Base-by-base conservation (phyloP, 2,113 vertebrate species). In the Saccopteryx leptura region DNA sequence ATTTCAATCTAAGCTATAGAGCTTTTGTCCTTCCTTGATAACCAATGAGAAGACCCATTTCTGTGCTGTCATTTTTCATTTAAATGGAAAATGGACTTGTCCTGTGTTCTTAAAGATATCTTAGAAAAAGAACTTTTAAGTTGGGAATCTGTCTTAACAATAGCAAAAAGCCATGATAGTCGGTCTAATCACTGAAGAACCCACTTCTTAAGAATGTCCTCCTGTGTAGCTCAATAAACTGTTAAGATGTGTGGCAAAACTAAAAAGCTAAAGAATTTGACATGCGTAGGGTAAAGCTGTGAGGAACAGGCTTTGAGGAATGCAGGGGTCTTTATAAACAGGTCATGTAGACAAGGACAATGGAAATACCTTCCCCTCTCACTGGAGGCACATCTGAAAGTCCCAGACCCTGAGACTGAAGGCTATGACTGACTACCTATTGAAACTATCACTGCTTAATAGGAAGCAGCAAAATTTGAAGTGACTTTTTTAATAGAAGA, bases 241-340 rank as follows among this genome's bases (percentile, higher is more conserved):
- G 79, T 83, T 84, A 39, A 95, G 76, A 96, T 68, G 76, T 84
- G 78, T 89, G 88, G 91, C 84, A 93, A 93, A 93, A 93, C 31
- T 61, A 63, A 93, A 95, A 87, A 14, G 87, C 87, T 79, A 33
- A 94, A 85, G 90, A 93, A 97, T 93, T 93, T 78, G 93, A 88
- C 78, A 86, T 90, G 84, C 85, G n/a, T 19, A 3, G 54, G 74
- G 88, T 60, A 69, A 95, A 48, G 80, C 94, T 81, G 12, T 78
- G 75, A 85, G 85, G 88, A 92, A 86, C 39, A 39, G 39, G 39
- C 94, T 81, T 17, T 78, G 75, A 85, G 85, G 88, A 92, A 86
- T 23, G 82, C 12, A 0, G 6, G 31, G n/a, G 71, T 52, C 85
- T 96, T 71, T 90, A 50, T 56, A 82, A 74, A 69, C 21, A 76